These are phyloP conservation scores for Andrena minutula DNA, from an alignment of 2,888 invertebrate genomes.

Conservation along the genomic window DNA sequence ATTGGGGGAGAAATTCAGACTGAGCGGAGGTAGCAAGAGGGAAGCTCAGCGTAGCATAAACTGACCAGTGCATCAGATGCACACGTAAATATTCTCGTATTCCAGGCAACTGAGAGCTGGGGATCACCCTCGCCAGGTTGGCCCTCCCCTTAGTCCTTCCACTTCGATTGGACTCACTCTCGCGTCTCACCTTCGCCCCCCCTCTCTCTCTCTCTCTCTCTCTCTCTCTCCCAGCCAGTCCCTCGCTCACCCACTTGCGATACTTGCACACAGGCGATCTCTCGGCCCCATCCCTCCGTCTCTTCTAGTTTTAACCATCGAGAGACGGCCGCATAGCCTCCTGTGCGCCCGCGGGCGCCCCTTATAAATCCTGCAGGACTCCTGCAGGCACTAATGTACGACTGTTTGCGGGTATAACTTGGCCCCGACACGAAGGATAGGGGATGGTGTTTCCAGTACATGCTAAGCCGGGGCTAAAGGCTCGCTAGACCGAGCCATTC, in stretches of 20 bases:
- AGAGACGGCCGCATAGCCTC: conserved; percentile 76
- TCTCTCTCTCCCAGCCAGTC: conserved; percentile 19
- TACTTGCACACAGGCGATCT: conserved; percentile 56
- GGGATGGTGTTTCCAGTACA: conserved; percentile 83
- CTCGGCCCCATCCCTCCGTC: conserved; percentile 47
- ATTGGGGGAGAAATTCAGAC: conserved; percentile 36
- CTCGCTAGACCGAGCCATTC: conserved; percentile 84
- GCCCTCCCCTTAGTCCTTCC: conserved; percentile 41
- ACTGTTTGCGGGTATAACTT: conserved; percentile 85
- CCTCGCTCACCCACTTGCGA: conserved; percentile 4
- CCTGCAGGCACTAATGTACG: conserved; percentile 85
- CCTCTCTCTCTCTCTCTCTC: conserved; percentile 5
- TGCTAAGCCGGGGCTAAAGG: conserved; percentile 84
- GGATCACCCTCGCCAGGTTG: conserved; percentile 52
- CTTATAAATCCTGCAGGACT: conserved; percentile 85
- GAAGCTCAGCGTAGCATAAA: conserved; percentile 53
- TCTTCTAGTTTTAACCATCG: conserved; percentile 79
- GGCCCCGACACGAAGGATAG: conserved; percentile 84
- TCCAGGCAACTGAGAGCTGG: conserved; percentile 51
- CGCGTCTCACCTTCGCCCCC: conserved; percentile 32
- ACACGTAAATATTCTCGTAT: conserved; percentile 52
- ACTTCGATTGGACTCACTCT: conserved; percentile 43
- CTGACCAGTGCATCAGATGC: conserved; percentile 58
- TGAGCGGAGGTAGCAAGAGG: conserved; percentile 4
- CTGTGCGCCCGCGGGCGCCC: conserved; percentile 78